Base-by-base conservation (phyloP, 2,797 vertebrate genomes). In the Clangula hyemalis region DNA sequence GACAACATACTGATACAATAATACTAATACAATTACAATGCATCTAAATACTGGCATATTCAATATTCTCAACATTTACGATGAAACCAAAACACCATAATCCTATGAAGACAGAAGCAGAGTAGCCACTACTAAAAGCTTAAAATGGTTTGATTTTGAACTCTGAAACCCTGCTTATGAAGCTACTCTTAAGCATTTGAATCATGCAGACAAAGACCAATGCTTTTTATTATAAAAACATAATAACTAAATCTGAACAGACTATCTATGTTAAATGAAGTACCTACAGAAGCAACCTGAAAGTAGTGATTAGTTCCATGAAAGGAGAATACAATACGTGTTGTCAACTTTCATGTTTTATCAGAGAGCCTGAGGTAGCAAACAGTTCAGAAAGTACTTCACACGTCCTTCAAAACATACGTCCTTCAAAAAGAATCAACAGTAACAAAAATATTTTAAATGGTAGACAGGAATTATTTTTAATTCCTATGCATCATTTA, bases 401-500 rank as follows among this genome's bases (percentile, higher is more conserved):
- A 1, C 20, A 74, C 64, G 73, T 25, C 89, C 57, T 30, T 68
- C 49, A 51, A 51, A 61, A 32, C 68, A 68, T 79, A n/a, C 89
- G 30, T 91, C 49, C 78, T 87, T 92, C 75, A 80, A 74, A 25
- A 39, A 74, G 2, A 91, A 21, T 18, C 56, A 77, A 83, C 16
- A 56, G 15, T 18, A 81, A 18, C 84, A 79, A 85, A 96, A 94
- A 24, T 82, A 76, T 73, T 72, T 79, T 12, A 89, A 89, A 82
- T 32, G 18, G 16, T 18, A 6, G 51, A 75, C 7, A 58, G 12
- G 56, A 85, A 68, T 68, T 66, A 32, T 91, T 94, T 84, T 62
- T 25, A 38, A 3, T 53, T 76, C 81, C 60, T 71, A 60, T n/a
- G 57, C 11, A 78, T 13, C 9, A 62, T 68, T 86, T 89, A 78